Evolutionary conservation across 2,888 invertebrate species (phyloP), one percentile per base, ranked within the genome.

Genomic region (Drosophila macrospina): DNA sequence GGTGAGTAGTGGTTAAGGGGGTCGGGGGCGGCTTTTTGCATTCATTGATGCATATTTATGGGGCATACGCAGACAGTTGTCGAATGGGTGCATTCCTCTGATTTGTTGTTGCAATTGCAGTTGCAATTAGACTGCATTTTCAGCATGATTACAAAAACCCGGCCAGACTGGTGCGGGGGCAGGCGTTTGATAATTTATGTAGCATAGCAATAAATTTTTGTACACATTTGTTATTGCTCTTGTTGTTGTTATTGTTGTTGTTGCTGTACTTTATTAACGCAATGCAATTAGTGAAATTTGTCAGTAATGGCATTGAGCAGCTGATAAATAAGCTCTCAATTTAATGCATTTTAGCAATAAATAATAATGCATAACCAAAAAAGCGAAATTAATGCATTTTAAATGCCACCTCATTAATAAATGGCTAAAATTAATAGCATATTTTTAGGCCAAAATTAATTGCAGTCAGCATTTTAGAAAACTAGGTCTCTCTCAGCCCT

Each of bases 261-360:
- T 54, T 54, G 64, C 20, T 52, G 42, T 64, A 83, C 78, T 87
- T 85, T 87, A 88, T 88, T 85, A 85, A 85, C 86, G 85, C 76
- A 88, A 83, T 79, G 86, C 86, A 85, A 85, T 85, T 85, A 85
- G 85, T 79, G 65, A 76, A 86, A 85, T 85, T 85, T 85, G 85
- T 86, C 88, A 83, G 85, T 85, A 88, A 85, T 85, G 85, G 84
- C 85, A 62, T 72, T 65, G 76, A 77, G 69, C 84, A 84, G 77
- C 85, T 82, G 73, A 90, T 87, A 89, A 90, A 90, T 90, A 88
- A 89, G 89, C 88, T 86, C 88, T 89, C 78, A 80, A 85, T 79
- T 89, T 90, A 89, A 89, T 89, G 89, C 75, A 78, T 90, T 90
- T 85, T 80, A 78, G 81, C 69, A 64, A 86, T 83, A 86, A 86